Conservation (phyloP, 1,140 invertebrate genomes). For the Camponotus floridanus region DNA sequence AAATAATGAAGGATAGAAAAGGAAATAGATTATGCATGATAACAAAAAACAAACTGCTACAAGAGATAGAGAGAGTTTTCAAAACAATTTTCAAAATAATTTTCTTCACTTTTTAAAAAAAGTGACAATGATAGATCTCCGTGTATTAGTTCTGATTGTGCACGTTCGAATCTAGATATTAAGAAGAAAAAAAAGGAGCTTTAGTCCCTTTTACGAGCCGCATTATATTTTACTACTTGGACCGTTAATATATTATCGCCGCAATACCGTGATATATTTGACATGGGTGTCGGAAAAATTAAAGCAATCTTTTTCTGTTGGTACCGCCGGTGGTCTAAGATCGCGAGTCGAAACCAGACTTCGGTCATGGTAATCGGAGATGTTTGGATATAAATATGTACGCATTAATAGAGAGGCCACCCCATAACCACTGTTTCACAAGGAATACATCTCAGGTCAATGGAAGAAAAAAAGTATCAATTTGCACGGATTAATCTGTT, state of each 20-base stretch:
- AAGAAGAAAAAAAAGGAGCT: slow-evolving; percentile 17
- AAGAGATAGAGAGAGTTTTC: neutral
- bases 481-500: slow-evolving; percentile 39
- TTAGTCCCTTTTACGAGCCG: slow-evolving; percentile 13
- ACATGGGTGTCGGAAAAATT: slow-evolving; percentile 83
- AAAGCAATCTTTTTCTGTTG: slow-evolving; percentile 83
- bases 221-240: slow-evolving; percentile 56
- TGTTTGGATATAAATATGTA: slow-evolving; percentile 83
- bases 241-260: slow-evolving; percentile 81
- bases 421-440: slow-evolving; percentile 54
- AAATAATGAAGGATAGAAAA: neutral
- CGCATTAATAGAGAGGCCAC: slow-evolving; percentile 82
- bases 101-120: neutral
- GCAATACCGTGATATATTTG: slow-evolving; percentile 82
- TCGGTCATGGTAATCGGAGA: slow-evolving; percentile 83
- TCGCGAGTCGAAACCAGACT: slow-evolving; percentile 66
- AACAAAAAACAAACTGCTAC: neutral
- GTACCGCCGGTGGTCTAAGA: slow-evolving; percentile 80
- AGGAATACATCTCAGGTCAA: slow-evolving; percentile 43
- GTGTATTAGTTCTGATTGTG: neutral
- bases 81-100: slow-evolving; percentile 18
- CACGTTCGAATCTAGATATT: slow-evolving; percentile 17
- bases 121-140: slow-evolving; percentile 8
- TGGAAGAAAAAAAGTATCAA: slow-evolving; percentile 38
- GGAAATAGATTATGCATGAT: neutral